These are phyloP conservation scores for Salmo trutta DNA, from an alignment of 2,797 vertebrate genomes.

Conservation along the genomic window DNA sequence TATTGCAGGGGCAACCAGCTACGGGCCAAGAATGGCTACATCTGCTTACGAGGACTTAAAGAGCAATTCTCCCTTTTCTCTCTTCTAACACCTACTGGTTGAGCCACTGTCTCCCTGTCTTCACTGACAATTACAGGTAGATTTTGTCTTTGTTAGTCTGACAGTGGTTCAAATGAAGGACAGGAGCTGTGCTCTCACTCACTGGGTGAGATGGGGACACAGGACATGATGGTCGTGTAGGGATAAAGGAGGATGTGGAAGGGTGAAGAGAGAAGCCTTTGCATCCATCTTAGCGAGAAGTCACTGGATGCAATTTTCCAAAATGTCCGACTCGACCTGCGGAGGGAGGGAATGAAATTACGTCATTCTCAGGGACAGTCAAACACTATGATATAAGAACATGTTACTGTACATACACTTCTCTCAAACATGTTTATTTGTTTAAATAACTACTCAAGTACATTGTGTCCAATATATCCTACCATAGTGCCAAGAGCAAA, in stretches of 20 bases:
- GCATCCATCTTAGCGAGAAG: conserved; percentile 8
- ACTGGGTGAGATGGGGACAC: conserved; percentile 14
- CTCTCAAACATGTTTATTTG: background rate
- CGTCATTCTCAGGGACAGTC: background rate
- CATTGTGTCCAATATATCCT: too few relatives aligned
- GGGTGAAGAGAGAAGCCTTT: background rate
- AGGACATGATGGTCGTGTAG: background rate
- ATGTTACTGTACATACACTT: background rate
- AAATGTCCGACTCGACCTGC: conserved; percentile 6
- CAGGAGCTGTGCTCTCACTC: conserved; percentile 23
- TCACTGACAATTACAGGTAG: background rate
- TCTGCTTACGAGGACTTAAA: background rate
- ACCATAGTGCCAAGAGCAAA: background rate
- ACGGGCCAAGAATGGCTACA: background rate
- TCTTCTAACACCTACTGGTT: background rate
- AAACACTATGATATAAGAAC: conserved; percentile 9
- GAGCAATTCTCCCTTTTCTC: background rate
- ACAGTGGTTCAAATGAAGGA: background rate
- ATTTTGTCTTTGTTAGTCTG: background rate
- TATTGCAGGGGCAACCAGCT: background rate
- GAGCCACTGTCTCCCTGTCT: background rate
- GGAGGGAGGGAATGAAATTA: conserved; percentile 15
- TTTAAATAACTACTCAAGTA: background rate
- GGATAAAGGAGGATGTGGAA: background rate
- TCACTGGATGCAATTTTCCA: background rate